Base-by-base conservation (phyloP, 2,797 vertebrate genomes). In the Chromis chromis region DNA sequence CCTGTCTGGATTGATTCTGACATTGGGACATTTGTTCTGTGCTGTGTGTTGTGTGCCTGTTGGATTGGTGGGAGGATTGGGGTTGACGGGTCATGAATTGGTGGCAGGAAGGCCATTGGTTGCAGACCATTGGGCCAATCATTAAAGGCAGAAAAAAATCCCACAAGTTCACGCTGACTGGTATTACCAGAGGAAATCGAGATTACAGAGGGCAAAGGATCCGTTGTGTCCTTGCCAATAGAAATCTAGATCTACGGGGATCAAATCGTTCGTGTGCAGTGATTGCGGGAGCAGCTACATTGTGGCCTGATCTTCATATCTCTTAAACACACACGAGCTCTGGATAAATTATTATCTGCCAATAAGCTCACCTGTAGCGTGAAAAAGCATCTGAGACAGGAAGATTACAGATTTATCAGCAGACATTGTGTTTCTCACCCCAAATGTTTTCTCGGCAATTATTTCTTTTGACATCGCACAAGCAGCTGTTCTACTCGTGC, bases 1-100 rank as follows among this genome's bases (percentile, higher is more conserved):
- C 81, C 84, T 88, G 90, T 90, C 87, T 87, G 88, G 87, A 94
- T 93, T 91, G 91, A 92, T 90, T 93, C 90, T 86, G 92, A 90
- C 93, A 90, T 78, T 7, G 70, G 90, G 86, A 93, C 90, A 92
- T 94, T 94, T 93, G 92, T 90, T 91, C 81, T 79, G 83, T 56
- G 91, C 88, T 73, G 83, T 82, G 90, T 88, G 89, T 81, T 89
- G 89, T 90, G 91, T 77, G 88, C 84, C 87, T 95, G 93, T 93
- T 93, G 94, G 94, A 95, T 95, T 94, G 95, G 92, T 88, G 86
- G 82, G 83, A 90, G 91, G 91, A 95, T 95, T 94, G 93, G 78
- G 94, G 90, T 90, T 95, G 94, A 94, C 95, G 91, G 93, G 92
- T 92, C 92, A 94, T 93, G 95, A 96, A 96, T 96, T 96, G 93